phyloP scores from a whole-genome alignment of 2,888 invertebrate genomes.

The Thysanoteuthis rhombus region DNA sequence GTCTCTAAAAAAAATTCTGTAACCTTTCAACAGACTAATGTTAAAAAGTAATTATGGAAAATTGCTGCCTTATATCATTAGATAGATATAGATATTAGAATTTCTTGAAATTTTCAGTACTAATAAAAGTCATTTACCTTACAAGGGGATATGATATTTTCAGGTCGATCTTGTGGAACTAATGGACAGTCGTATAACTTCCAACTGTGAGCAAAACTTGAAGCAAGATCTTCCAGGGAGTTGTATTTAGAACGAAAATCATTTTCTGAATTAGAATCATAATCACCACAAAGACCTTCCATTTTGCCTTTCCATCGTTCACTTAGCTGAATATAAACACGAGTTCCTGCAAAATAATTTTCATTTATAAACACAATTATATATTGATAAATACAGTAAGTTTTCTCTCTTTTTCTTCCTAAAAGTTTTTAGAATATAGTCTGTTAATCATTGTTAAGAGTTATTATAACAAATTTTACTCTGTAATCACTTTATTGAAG shows the following conservation, averaged over 20 bases:
- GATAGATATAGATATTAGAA: neutral
- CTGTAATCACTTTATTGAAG: too few relatives aligned
- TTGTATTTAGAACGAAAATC: slow-evolving; percentile 74
- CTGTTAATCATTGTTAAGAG: too few relatives aligned
- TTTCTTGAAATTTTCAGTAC: neutral
- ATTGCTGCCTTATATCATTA: too few relatives aligned
- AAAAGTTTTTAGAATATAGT: too few relatives aligned
- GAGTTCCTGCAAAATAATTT: slow-evolving; percentile 37
- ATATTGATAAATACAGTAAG: neutral
- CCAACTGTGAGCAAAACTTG: slow-evolving; percentile 31
- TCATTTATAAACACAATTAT: neutral
- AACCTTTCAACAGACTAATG: too few relatives aligned
- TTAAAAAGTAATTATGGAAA: too few relatives aligned
- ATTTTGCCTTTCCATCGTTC: slow-evolving; percentile 66
- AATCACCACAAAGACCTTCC: slow-evolving; percentile 88
- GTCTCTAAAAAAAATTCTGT: too few relatives aligned
- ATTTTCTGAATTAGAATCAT: slow-evolving; percentile 82
- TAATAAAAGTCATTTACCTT: slow-evolving; percentile 1
- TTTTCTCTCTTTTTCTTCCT: too few relatives aligned
- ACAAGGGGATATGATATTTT: slow-evolving; percentile 12
- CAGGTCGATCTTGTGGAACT: slow-evolving; percentile 25
- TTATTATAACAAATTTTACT: too few relatives aligned
- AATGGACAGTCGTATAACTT: slow-evolving; percentile 25
- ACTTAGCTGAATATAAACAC: slow-evolving; percentile 41
- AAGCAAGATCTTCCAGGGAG: slow-evolving; percentile 24